Percentiles rank a stretch among this genome's conserved stretches.
phyloP scores from a whole-genome alignment of 2,113 vertebrate species.

The Neolamprologus devosi region DNA sequence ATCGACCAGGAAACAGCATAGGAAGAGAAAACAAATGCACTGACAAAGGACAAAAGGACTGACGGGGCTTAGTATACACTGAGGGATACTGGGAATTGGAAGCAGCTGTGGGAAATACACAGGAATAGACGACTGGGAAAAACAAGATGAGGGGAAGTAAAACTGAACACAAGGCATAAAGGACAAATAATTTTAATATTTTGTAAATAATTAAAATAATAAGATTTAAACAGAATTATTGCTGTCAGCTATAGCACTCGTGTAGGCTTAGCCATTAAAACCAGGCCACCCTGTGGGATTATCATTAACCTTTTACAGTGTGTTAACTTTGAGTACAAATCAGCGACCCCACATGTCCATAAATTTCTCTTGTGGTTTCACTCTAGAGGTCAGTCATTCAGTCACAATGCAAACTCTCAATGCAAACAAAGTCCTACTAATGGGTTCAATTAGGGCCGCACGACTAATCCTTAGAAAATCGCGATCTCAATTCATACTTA shows the following conservation, averaged over 20 bases:
- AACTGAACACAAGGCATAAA: neutral
- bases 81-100: neutral
- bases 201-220: neutral
- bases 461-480: too few species aligned
- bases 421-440: neutral
- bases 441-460: neutral
- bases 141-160: neutral
- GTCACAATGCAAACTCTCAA: neutral
- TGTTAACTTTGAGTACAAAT: neutral
- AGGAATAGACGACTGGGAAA: neutral
- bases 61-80: fast-evolving
- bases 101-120: neutral
- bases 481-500: too few species aligned
- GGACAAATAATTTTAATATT: neutral
- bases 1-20: neutral
- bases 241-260: neutral
- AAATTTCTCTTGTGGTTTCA: neutral
- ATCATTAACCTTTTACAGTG: neutral
- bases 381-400: neutral
- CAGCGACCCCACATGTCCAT: neutral
- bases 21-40: neutral
- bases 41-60: neutral
- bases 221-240: neutral
- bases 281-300: neutral
- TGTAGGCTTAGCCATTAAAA: neutral